phyloP scores from a whole-genome alignment of 2,113 vertebrate species.

The Paramormyrops kingsleyae region DNA sequence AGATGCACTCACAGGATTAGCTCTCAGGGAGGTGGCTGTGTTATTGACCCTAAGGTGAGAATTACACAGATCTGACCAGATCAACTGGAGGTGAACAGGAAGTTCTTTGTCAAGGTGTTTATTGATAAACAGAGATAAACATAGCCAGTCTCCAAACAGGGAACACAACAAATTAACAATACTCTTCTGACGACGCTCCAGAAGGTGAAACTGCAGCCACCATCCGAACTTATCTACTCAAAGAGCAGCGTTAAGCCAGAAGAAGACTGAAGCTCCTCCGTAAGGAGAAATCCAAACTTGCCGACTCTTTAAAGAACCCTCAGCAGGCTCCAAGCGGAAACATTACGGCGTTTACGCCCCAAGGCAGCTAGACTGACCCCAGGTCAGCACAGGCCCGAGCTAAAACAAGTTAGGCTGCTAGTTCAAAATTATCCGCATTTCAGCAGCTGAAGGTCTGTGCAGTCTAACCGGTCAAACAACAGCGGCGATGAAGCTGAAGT shows the following conservation, averaged over 20 bases:
- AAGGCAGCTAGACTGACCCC: not conserved
- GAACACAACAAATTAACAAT: not conserved
- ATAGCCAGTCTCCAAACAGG: not conserved
- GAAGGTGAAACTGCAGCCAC: not conserved
- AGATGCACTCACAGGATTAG: not conserved
- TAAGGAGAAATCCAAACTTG: not conserved
- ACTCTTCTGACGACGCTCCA: not conserved
- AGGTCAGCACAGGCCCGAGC: not conserved
- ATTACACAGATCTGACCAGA: not conserved
- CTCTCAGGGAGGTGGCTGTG: not conserved
- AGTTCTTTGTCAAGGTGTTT: not conserved
- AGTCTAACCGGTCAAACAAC: not conserved
- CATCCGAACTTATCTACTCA: not conserved
- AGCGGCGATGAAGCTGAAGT: not conserved
- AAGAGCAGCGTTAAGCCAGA: not conserved
- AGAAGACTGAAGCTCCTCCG: not conserved
- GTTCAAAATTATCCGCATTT: not conserved
- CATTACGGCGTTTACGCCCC: not conserved
- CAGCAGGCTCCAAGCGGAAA: not conserved
- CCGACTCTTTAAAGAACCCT: not conserved
- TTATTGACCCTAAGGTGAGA: not conserved
- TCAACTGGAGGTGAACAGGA: not conserved
- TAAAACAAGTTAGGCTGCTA: not conserved
- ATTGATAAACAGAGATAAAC: not conserved
- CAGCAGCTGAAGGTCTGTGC: not conserved